Percentiles rank a stretch among this genome's conserved stretches.
phyloP scores from a whole-genome alignment of 2,113 vertebrate genomes.

The Ariopsis seemanni region DNA sequence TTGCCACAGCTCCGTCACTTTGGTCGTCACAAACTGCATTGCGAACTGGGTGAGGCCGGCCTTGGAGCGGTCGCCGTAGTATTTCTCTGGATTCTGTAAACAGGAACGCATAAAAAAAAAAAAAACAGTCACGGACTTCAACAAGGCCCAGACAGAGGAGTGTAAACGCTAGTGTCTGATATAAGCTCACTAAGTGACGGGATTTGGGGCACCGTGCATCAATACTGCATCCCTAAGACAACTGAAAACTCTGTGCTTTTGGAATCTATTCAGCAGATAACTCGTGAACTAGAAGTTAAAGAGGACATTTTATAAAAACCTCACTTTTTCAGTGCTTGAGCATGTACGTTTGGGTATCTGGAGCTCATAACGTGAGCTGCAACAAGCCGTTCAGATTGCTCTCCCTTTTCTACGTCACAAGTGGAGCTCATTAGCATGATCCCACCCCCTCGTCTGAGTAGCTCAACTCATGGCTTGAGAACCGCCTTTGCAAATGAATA shows the following conservation, averaged over 20 bases:
- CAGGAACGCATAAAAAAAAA: conserved; percentile 17
- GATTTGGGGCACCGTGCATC: not conserved
- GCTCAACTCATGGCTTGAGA: too few species aligned
- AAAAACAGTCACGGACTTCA: not conserved
- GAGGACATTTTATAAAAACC: too few species aligned
- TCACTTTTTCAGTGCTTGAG: too few species aligned
- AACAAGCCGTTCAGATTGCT: too few species aligned
- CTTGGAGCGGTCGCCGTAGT: conserved; percentile 83
- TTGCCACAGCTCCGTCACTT: conserved; percentile 86
- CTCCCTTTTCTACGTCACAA: too few species aligned
- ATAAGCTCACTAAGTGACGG: not conserved
- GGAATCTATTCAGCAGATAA: not conserved
- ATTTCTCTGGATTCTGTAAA: conserved; percentile 86
- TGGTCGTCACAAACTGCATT: conserved; percentile 88
- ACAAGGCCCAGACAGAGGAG: not conserved
- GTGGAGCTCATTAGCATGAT: too few species aligned
- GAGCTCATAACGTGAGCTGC: too few species aligned
- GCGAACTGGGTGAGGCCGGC: conserved; percentile 83
- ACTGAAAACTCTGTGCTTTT: not conserved
- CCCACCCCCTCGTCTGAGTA: too few species aligned
- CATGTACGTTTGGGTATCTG: too few species aligned
- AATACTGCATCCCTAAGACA: not conserved
- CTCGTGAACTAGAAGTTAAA: not conserved
- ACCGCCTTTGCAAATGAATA: too few species aligned
- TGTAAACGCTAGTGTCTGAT: not conserved